Evolutionary conservation across 2,797 vertebrate genomes (phyloP).

Genomic region (Percopsis omiscomaycus): DNA sequence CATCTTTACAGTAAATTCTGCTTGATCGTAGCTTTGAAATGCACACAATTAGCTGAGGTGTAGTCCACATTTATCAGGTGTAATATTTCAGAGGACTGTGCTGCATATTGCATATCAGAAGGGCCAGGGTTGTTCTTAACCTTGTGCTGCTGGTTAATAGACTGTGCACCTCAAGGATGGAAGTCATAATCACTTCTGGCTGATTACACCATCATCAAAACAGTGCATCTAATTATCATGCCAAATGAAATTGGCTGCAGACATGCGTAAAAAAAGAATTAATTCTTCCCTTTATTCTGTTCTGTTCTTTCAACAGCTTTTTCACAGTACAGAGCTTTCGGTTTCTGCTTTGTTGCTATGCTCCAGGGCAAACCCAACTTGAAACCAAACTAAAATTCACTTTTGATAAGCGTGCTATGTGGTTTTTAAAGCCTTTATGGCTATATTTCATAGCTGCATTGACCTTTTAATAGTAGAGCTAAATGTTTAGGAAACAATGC

Average conservation of each 20-base stretch:
- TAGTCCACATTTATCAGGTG: conserved; percentile 27
- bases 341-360: conserved; percentile 35
- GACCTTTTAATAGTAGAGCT: conserved; percentile 51
- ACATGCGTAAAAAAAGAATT: conserved; percentile 2
- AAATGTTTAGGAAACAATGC: conserved; percentile 44
- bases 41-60: conserved; percentile 25
- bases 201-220: conserved; percentile 44
- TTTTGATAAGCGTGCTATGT: conserved; percentile 42
- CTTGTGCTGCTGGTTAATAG: conserved; percentile 17
- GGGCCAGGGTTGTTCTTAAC: conserved; percentile 10
- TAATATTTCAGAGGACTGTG: conserved; percentile 27
- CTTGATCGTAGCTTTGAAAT: conserved; percentile 19
- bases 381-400: conserved; percentile 23
- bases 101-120: conserved; percentile 16
- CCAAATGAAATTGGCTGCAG: conserved; percentile 25
- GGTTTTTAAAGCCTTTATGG: conserved; percentile 49
- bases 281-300: conserved; percentile 1
- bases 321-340: conserved; percentile 1
- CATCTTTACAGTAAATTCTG: conserved; percentile 14
- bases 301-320: conserved; percentile 16
- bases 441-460: conserved; percentile 26
- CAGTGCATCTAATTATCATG: conserved; percentile 33
- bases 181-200: conserved; percentile 22
- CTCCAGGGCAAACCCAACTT: conserved; percentile 28
- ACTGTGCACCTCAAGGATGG: conserved; percentile 7